A percentile compares a stretch with the other conserved stretches of the same genome.
Evolutionary conservation across 2,888 invertebrate genomes (phyloP).

Genomic region (Drosophila borborema): DNA sequence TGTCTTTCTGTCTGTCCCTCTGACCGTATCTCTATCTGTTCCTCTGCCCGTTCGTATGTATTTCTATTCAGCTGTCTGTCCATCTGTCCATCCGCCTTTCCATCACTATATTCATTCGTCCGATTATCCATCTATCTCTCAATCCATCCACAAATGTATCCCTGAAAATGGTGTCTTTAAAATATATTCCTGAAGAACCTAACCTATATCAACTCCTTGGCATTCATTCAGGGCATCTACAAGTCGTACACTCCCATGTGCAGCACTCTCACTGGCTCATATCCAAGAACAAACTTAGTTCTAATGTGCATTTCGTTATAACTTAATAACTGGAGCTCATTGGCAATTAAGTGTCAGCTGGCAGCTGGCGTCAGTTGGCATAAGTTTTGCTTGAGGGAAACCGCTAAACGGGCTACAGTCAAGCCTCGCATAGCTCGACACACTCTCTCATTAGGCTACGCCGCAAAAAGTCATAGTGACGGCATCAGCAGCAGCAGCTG

Average conservation of each 20-base stretch:
- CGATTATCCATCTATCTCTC: background rate
- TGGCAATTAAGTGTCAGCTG: conserved; percentile 14
- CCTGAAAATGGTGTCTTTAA: no score
- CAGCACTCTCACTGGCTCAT: background rate
- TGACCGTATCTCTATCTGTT: background rate
- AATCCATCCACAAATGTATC: background rate
- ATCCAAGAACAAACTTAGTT: background rate
- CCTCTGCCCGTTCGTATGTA: background rate
- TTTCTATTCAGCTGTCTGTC: background rate
- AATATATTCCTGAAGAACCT: no score
- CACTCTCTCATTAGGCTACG: background rate
- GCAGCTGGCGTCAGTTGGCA: conserved; percentile 1
- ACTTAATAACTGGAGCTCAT: background rate
- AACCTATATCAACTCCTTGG: background rate
- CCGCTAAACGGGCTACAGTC: conserved; percentile 10
- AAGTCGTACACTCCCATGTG: background rate
- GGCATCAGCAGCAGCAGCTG: background rate
- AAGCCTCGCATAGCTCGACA: background rate
- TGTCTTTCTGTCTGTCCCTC: background rate
- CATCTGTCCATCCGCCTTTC: background rate
- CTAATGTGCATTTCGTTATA: background rate
- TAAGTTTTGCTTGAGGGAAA: conserved; percentile 17
- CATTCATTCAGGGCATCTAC: background rate
- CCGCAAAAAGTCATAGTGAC: conserved; percentile 9
- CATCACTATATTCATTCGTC: background rate